Evolutionary conservation across 2,888 invertebrate genomes (phyloP).

Genomic region (Aphodius sticticus): DNA sequence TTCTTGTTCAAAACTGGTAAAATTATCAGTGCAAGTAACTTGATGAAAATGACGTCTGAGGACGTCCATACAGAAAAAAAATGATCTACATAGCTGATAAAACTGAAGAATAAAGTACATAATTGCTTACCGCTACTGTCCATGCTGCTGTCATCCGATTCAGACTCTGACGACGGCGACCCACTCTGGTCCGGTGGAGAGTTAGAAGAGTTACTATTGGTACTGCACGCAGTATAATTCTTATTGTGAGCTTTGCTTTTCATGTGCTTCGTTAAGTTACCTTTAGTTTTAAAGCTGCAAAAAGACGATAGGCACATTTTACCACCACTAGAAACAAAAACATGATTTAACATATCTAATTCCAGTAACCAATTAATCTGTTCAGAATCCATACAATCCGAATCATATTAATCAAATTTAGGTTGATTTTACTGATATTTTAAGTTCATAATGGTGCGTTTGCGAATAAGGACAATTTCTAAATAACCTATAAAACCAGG

Average conservation of each 20-base stretch:
- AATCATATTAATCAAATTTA: background rate
- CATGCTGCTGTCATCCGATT: conserved; percentile 71
- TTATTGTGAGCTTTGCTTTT: conserved; percentile 97
- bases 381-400: background rate
- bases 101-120: no score
- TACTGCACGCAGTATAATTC: conserved; percentile 76
- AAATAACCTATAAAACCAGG: no score
- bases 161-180: conserved; percentile 57
- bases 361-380: background rate
- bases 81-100: no score
- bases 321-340: conserved; percentile 22
- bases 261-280: conserved; percentile 98
- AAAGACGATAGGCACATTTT: conserved; percentile 33
- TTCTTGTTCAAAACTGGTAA: no score
- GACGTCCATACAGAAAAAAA: no score
- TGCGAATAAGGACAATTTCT: no score
- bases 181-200: conserved; percentile 58
- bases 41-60: no score
- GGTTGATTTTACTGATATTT: background rate
- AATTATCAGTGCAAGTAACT: no score
- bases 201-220: conserved; percentile 69
- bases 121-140: conserved; percentile 72
- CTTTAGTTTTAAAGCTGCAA: conserved; percentile 96
- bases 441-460: no score
- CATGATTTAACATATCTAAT: conserved; percentile 17